Conservation (phyloP, 1,140 invertebrate species). For the Eurosta solidaginis region DNA sequence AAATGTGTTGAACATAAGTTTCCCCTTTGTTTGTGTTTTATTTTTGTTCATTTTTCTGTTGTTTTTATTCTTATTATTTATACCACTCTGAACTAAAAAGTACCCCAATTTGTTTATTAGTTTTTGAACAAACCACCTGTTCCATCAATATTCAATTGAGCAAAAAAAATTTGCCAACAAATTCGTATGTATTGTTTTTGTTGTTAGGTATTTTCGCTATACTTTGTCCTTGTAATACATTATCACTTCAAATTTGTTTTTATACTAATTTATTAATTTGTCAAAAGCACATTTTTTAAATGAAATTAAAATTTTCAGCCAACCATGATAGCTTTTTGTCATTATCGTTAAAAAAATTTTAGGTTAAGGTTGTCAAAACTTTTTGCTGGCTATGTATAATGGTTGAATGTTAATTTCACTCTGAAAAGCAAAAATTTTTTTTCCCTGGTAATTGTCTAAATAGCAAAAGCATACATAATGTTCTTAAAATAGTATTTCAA, state of each 20-base stretch:
- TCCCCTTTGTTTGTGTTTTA: no score
- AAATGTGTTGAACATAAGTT: no score
- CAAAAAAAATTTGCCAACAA: not conserved
- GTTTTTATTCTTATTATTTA: no score
- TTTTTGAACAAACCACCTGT: no score
- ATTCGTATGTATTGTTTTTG: not conserved
- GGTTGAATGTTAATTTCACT: not conserved
- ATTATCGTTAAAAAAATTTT: not conserved
- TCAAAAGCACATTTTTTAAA: not conserved
- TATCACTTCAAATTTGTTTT: not conserved
- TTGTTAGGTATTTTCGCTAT: not conserved
- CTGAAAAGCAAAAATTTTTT: not conserved
- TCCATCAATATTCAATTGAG: no score
- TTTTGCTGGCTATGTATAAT: not conserved
- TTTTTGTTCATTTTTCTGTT: no score
- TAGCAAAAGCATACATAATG: not conserved
- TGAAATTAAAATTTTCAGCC: constrained; percentile 11
- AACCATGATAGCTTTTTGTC: not conserved
- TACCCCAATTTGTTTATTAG: no score
- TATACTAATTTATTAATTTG: not conserved
- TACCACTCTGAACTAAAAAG: no score
- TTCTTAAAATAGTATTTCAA: not conserved
- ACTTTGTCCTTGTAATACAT: constrained; percentile 15
- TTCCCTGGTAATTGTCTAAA: not conserved
- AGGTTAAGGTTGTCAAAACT: constrained; percentile 15